Conservation (phyloP, 1,140 invertebrate genomes). For the Drosophila sucinea region DNA sequence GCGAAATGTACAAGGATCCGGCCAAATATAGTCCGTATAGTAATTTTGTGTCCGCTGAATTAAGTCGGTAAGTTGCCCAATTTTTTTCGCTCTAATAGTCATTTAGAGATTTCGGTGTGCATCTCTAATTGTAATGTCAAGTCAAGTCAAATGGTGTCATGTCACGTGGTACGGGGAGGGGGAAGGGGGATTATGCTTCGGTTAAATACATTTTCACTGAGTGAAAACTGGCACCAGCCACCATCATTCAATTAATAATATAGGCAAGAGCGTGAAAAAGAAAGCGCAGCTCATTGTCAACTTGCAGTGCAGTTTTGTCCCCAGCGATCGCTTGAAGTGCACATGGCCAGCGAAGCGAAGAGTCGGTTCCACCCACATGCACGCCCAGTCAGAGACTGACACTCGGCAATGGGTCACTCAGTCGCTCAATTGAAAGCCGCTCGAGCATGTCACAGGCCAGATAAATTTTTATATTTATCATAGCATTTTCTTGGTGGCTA, state of each 20-base stretch:
- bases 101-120: constrained; percentile 11
- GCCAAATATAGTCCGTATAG: constrained; percentile 90
- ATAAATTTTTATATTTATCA: constrained; percentile 55
- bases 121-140: constrained; percentile 58
- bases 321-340: constrained; percentile 26
- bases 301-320: constrained; percentile 52
- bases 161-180: too few species aligned
- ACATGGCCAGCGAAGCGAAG: constrained; percentile 54
- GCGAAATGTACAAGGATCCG: constrained; percentile 92
- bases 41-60: constrained; percentile 91
- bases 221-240: constrained; percentile 31
- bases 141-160: constrained; percentile 49
- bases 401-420: constrained; percentile 31
- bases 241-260: constrained; percentile 62
- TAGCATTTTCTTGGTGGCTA: constrained; percentile 39
- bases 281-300: constrained; percentile 47
- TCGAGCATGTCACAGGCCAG: constrained; percentile 51
- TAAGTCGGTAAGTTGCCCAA: constrained; percentile 89
- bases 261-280: constrained; percentile 67
- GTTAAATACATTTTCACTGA: constrained; percentile 31
- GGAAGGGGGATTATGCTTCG: not conserved
- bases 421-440: constrained; percentile 30
- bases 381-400: constrained; percentile 30
- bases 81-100: constrained; percentile 70
- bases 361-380: constrained; percentile 46